phyloP scores from a whole-genome alignment of 2,888 invertebrate genomes.

The Dilophus febrilis region DNA sequence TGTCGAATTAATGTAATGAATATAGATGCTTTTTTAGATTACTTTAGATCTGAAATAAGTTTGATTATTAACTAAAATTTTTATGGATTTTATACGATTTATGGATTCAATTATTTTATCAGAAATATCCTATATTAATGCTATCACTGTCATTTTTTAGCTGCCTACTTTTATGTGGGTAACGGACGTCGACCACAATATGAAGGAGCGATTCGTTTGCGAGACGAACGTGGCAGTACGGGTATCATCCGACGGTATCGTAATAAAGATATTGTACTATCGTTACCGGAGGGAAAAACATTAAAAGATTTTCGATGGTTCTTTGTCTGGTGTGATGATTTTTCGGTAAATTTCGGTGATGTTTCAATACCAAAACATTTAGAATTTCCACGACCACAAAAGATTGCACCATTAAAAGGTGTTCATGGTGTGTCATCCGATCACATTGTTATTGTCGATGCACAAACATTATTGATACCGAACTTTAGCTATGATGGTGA shows the following conservation, averaged over 20 bases:
- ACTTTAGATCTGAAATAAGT: too few relatives aligned
- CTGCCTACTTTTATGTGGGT: conserved; percentile 83
- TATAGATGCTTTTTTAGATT: too few relatives aligned
- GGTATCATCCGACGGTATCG: conserved; percentile 62
- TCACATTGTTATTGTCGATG: conserved; percentile 76
- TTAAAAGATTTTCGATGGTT: conserved; percentile 73
- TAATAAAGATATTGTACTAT: conserved; percentile 65
- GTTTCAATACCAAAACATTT: conserved; percentile 59
- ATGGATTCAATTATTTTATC: too few relatives aligned
- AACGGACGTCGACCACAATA: conserved; percentile 47
- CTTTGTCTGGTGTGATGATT: conserved; percentile 84
- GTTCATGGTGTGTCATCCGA: conserved; percentile 76
- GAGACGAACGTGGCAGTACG: conserved; percentile 70
- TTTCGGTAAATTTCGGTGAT: conserved; percentile 79
- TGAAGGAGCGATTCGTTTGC: conserved; percentile 49
- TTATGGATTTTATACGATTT: too few relatives aligned
- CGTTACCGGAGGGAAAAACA: conserved; percentile 74
- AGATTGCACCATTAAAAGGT: conserved; percentile 55
- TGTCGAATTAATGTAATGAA: too few relatives aligned
- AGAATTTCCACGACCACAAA: conserved; percentile 71
- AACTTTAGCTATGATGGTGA: conserved; percentile 85
- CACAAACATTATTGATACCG: conserved; percentile 79
- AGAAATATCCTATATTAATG: too few relatives aligned
- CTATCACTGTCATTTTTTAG: conserved; percentile 31
- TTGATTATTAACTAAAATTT: too few relatives aligned